Evolutionary conservation across 2,797 vertebrate genomes (phyloP).

Genomic region (Onychomys arenicola): DNA sequence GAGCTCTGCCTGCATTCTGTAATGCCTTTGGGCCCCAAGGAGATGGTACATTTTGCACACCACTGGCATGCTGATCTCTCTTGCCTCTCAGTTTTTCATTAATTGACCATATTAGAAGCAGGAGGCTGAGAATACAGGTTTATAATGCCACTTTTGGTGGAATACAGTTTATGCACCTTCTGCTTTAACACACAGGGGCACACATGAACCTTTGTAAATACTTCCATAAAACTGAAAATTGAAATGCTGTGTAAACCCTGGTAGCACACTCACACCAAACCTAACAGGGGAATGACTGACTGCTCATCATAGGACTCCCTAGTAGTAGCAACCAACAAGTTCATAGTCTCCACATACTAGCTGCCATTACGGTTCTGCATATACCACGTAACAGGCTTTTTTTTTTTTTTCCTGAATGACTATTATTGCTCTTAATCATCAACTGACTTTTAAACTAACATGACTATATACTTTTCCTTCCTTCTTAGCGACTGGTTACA

Average conservation of each 20-base stretch:
- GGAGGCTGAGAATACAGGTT: background rate
- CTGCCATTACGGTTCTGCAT: background rate
- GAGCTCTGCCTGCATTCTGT: background rate
- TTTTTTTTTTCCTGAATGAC: slow-evolving; percentile 4
- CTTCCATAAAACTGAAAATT: slow-evolving; percentile 12
- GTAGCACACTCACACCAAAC: background rate
- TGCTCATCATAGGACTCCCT: background rate
- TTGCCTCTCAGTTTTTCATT: background rate
- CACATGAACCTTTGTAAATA: slow-evolving; percentile 2
- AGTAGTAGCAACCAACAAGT: background rate
- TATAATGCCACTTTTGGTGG: background rate
- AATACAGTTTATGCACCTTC: background rate
- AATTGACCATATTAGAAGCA: slow-evolving; percentile 19
- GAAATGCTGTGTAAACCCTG: background rate
- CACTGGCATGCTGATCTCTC: background rate
- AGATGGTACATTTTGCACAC: background rate
- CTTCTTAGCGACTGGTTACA: slow-evolving; percentile 24
- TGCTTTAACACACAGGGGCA: background rate
- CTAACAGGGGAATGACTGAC: background rate
- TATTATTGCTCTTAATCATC: background rate
- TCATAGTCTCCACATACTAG: background rate
- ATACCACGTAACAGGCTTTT: background rate
- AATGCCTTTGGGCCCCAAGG: background rate
- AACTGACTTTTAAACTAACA: slow-evolving; percentile 11
- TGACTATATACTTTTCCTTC: slow-evolving; percentile 11